phyloP scores from a whole-genome alignment of 2,797 vertebrate species.

The Sebastes diaconus region DNA sequence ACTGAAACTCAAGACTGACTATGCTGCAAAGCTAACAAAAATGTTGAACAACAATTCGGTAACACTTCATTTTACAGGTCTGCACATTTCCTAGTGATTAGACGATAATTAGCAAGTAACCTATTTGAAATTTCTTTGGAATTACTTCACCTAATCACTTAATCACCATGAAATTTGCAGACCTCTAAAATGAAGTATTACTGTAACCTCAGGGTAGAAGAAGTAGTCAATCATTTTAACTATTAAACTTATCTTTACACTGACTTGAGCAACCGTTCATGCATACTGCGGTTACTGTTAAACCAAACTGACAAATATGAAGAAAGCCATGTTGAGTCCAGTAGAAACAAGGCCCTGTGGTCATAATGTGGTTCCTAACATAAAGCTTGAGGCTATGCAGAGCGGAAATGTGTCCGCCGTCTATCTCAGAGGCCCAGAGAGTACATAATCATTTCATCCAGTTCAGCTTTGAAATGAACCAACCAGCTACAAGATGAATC shows the following conservation, averaged over 20 bases:
- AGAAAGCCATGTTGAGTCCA: background rate
- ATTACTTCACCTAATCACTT: no score
- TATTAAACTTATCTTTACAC: background rate
- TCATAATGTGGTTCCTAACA: slow-evolving; percentile 20
- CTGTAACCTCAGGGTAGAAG: no score
- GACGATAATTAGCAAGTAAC: no score
- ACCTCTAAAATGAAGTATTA: no score
- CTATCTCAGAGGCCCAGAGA: slow-evolving; percentile 20
- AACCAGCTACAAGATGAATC: slow-evolving; percentile 18
- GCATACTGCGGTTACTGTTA: background rate
- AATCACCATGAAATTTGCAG: no score
- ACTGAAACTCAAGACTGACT: background rate
- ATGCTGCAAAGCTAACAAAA: fast-evolving
- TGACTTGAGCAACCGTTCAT: background rate
- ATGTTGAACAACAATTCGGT: background rate
- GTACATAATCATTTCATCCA: slow-evolving; percentile 40
- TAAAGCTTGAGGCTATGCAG: slow-evolving; percentile 21
- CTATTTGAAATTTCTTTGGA: no score
- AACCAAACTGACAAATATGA: slow-evolving; percentile 5
- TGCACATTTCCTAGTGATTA: no score
- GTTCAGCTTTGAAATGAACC: slow-evolving; percentile 25
- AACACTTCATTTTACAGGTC: no score
- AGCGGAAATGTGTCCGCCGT: background rate
- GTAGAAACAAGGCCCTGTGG: slow-evolving; percentile 17
- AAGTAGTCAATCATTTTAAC: background rate